Evolutionary conservation across 1,140 invertebrate genomes (phyloP).

Genomic region (Caenorhabditis briggsae): DNA sequence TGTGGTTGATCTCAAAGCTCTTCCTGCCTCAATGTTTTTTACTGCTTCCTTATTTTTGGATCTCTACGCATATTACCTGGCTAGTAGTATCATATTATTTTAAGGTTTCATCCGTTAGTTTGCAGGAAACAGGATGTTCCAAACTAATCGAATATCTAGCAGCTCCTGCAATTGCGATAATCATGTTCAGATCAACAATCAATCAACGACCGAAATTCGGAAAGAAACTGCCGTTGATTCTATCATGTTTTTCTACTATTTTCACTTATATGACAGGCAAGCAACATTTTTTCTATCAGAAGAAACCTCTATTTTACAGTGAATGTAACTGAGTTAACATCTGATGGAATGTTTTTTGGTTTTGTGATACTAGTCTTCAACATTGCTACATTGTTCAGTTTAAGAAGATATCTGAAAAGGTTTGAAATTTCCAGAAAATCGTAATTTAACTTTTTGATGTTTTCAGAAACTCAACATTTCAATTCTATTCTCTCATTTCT

Average conservation of each 20-base stretch:
- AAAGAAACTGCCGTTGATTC: conserved; percentile 32
- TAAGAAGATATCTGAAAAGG: conserved; percentile 23
- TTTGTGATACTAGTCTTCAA: background rate
- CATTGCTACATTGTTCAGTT: background rate
- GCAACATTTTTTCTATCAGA: background rate
- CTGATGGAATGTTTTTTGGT: conserved; percentile 20
- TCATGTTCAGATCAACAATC: conserved; percentile 16
- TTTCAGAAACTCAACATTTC: conserved; percentile 31
- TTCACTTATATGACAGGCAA: conserved; percentile 29
- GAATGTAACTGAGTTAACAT: conserved; percentile 10
- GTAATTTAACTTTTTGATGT: background rate
- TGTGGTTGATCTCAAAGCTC: conserved; percentile 15
- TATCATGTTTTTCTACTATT: conserved; percentile 9
- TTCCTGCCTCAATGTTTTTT: conserved; percentile 2
- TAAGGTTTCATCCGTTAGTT: too few species aligned
- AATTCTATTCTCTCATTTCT: conserved; percentile 48
- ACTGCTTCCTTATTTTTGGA: conserved; percentile 1
- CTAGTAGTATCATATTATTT: background rate
- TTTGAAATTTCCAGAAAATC: background rate
- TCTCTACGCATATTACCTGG: conserved; percentile 2
- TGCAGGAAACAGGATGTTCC: conserved; percentile 30
- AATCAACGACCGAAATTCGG: background rate
- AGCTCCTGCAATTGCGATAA: conserved; percentile 14
- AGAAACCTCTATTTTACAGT: background rate
- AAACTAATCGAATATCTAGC: conserved; percentile 21